phyloP scores from a whole-genome alignment of 2,797 vertebrate genomes.

The Podargus strigoides region DNA sequence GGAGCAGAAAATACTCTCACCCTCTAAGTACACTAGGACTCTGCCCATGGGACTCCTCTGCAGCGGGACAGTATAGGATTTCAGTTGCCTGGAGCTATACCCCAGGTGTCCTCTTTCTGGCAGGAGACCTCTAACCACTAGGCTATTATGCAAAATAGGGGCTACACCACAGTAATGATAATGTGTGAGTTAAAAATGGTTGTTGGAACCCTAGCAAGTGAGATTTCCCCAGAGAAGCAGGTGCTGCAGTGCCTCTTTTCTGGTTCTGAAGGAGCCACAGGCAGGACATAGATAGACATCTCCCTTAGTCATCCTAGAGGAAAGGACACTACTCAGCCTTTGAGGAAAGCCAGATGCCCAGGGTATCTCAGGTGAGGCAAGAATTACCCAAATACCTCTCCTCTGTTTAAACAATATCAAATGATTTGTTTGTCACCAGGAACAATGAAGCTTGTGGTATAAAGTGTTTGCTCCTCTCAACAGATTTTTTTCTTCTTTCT shows the following conservation, averaged over 20 bases:
- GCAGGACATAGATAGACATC: not conserved
- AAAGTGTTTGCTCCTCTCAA: not conserved
- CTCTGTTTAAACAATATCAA: not conserved
- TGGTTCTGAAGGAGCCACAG: not conserved
- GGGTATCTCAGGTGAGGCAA: not conserved
- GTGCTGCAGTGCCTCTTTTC: not conserved
- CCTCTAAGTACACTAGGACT: accelerated
- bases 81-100: not conserved
- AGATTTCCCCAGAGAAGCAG: not conserved
- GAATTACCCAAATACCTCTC: not conserved
- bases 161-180: not conserved
- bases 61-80: accelerated
- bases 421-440: not conserved
- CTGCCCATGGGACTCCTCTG: not conserved
- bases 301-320: not conserved
- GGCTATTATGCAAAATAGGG: not conserved
- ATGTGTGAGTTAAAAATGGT: not conserved
- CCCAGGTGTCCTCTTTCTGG: not conserved
- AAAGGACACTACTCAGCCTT: not conserved
- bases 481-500: not conserved
- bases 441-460: not conserved
- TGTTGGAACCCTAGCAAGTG: not conserved
- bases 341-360: not conserved
- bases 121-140: not conserved
- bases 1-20: not conserved